Evolutionary conservation across 2,113 vertebrate species (phyloP), one percentile per base, ranked within the genome.

Genomic region (Megalops atlanticus): DNA sequence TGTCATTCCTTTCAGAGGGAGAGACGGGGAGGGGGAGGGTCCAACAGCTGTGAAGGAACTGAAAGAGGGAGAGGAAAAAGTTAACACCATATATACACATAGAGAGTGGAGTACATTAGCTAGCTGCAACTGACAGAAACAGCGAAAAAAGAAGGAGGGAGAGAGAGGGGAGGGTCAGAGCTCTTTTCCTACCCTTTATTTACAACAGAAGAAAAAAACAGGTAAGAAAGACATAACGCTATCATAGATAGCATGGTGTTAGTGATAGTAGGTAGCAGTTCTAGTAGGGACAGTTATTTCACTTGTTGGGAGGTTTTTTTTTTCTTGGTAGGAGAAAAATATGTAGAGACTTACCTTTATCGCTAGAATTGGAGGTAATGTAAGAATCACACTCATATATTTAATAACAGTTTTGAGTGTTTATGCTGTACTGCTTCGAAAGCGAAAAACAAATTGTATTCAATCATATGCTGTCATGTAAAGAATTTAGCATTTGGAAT

Each of bases 1-100:
- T 94, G 92, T 93, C 93, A 94, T 93, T 95, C 92, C 91, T 91
- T 91, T 88, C 89, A 82, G 89, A 92, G 88, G 72, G 85, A 79
- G 88, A 90, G 86, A 14, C 84, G 86, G 86, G 86, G 85, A 91
- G 85, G 89, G 91, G 92, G 92, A 93, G 92, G 91, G 86, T 88
- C 87, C 84, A 87, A 85, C 83, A 86, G 85, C 86, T 86, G 87
- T 79, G 88, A 79, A 88, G 87, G 88, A 87, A 87, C 87, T 79
- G 80, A 81, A 81, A 86, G 86, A 80, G 80, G 89, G 83, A 86
- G 74, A 83, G 81, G 77, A 64, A 72, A 52, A 81, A 91, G 86
- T 90, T 87, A 85, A 81, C 84, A 83, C 81, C 87, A 86, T 87
- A 87, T 88, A 74, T 64, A 88, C 27, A 35, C 74, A 77, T 58